Conservation (phyloP, 2,797 vertebrate species). For the Hydrocynus forskahlii region DNA sequence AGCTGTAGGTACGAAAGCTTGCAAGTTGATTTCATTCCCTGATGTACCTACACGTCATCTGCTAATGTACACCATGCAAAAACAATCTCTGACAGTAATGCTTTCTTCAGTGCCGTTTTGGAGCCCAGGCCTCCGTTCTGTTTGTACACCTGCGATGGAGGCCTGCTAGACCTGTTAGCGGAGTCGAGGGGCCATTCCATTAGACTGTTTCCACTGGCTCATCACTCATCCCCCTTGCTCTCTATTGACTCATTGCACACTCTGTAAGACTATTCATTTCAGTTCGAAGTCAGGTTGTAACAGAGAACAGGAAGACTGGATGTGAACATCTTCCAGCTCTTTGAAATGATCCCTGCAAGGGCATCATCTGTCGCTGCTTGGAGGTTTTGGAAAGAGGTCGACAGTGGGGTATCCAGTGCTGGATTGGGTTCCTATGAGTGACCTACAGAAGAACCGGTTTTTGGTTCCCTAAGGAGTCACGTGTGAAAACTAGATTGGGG, state of each 20-base stretch:
- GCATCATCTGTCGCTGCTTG: background rate
- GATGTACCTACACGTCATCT: slow-evolving; percentile 22
- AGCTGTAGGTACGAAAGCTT: background rate
- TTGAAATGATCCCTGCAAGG: background rate
- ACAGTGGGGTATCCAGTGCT: background rate
- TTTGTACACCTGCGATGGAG: slow-evolving; percentile 45
- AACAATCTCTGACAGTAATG: slow-evolving; percentile 15
- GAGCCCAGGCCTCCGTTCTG: slow-evolving; percentile 9
- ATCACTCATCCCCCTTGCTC: slow-evolving; percentile 24
- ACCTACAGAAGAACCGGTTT: no score
- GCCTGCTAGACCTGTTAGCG: slow-evolving; percentile 33
- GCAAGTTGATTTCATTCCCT: slow-evolving; percentile 26
- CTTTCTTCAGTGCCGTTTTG: slow-evolving; percentile 17
- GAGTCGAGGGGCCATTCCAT: slow-evolving; percentile 29
- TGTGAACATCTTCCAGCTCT: background rate
- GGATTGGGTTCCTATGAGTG: background rate
- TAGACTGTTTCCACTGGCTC: slow-evolving; percentile 49
- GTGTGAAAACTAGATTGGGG: no score
- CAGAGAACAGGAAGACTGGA: background rate
- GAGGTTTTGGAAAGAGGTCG: background rate
- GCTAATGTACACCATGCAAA: slow-evolving; percentile 4
- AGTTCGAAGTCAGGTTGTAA: slow-evolving; percentile 28
- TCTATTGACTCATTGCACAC: slow-evolving; percentile 37
- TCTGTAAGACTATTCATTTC: slow-evolving; percentile 27
- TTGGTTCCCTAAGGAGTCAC: no score